Percentiles rank a stretch among this genome's conserved stretches.
These are phyloP conservation scores for Prostheceraeus crozeri DNA, from an alignment of 2,888 invertebrate species.

Conservation along the genomic window DNA sequence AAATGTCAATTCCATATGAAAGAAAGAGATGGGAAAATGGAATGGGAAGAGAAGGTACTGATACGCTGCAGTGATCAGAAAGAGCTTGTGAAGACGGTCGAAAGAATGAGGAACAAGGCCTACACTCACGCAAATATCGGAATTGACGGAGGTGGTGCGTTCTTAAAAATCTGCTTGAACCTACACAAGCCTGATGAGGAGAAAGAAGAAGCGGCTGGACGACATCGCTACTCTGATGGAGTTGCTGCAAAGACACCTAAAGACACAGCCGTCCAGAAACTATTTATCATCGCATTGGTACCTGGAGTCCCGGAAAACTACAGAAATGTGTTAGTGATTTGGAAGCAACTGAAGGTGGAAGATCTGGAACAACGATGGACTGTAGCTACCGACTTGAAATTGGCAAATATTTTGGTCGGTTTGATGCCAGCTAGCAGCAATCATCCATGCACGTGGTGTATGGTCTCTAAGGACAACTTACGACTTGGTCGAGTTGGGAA, in stretches of 20 bases:
- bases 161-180: neutral
- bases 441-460: no score
- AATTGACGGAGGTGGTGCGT: slow-evolving; percentile 1
- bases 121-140: no score
- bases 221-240: slow-evolving; percentile 4
- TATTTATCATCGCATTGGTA: slow-evolving; percentile 12
- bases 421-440: no score
- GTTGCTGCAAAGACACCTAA: neutral
- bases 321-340: neutral
- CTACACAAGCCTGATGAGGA: neutral
- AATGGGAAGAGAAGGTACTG: neutral
- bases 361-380: no score
- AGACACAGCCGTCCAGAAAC: slow-evolving; percentile 29
- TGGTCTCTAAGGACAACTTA: no score
- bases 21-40: neutral
- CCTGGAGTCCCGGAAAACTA: slow-evolving; percentile 1
- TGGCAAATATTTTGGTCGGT: no score
- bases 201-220: neutral
- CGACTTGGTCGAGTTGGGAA: no score
- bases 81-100: neutral
- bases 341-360: no score
- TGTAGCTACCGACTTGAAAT: no score
- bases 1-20: neutral
- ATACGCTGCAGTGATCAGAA: neutral
- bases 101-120: neutral